phyloP scores from a whole-genome alignment of 2,113 vertebrate genomes.

The Neogale vison region DNA sequence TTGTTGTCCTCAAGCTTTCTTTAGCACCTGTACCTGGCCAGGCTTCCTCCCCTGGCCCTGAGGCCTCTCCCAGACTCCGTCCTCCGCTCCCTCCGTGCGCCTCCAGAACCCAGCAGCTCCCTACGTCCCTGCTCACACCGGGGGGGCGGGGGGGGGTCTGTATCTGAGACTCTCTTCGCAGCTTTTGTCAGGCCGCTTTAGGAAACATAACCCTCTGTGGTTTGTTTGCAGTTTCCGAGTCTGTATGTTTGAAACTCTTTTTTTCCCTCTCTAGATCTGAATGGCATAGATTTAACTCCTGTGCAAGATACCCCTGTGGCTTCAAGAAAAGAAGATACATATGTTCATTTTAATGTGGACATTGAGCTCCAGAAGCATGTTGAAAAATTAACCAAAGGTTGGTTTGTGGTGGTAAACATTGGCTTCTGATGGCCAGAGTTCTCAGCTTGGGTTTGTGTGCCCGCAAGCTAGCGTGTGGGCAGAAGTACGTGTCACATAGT shows the following conservation, averaged over 20 bases:
- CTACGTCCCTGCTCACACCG: no score
- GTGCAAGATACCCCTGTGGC: constrained; percentile 97
- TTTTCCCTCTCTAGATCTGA: constrained; percentile 88
- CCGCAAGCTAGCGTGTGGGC: no score
- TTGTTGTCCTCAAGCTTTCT: neutral
- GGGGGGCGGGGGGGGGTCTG: fast-evolving
- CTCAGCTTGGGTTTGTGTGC: neutral
- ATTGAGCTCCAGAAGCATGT: constrained; percentile 98
- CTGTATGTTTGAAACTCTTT: neutral
- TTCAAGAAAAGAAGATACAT: constrained; percentile 95
- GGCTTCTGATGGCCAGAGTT: neutral
- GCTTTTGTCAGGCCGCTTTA: neutral
- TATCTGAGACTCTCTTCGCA: neutral
- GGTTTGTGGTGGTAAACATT: constrained; percentile 82
- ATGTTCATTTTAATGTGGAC: constrained; percentile 96
- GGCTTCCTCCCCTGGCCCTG: neutral
- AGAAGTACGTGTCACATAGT: neutral
- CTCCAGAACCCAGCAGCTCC: neutral
- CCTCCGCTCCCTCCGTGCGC: neutral
- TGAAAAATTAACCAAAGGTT: constrained; percentile 98
- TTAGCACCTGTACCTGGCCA: neutral
- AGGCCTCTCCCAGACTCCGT: neutral
- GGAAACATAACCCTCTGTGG: neutral
- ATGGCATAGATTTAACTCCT: constrained; percentile 95
- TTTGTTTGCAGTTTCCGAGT: neutral